Conservation (phyloP, 1,140 invertebrate genomes). For the Uloborus diversus region DNA sequence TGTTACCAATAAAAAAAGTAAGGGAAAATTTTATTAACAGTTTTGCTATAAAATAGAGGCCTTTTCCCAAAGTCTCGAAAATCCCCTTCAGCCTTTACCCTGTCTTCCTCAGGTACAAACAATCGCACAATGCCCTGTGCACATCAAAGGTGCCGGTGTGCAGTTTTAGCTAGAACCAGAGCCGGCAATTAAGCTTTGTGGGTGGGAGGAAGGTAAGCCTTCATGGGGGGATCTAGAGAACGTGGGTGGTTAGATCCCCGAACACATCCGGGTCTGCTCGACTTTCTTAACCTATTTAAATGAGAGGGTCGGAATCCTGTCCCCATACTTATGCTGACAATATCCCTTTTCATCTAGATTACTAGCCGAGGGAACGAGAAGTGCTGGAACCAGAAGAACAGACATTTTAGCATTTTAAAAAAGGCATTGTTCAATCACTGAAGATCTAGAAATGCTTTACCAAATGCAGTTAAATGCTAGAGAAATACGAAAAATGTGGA, state of each 20-base stretch:
- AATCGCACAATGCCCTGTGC: not conserved
- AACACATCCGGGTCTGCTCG: conserved; percentile 1
- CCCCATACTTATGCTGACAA: no score
- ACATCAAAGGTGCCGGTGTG: conserved; percentile 6
- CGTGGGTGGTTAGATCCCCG: conserved; percentile 23
- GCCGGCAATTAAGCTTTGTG: conserved; percentile 10
- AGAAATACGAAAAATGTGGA: no score
- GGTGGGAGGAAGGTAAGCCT: conserved; percentile 3
- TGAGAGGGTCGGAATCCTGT: conserved; percentile 10
- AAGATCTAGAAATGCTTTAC: no score
- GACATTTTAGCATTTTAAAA: no score
- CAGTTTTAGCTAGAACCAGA: no score
- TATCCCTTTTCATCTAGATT: no score
- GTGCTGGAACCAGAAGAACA: no score
- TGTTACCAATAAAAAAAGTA: not conserved
- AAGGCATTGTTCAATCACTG: no score
- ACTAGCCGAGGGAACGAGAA: no score
- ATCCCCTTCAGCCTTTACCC: not conserved
- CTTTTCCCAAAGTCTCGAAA: not conserved
- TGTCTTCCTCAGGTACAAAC: not conserved
- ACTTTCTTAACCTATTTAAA: not conserved
- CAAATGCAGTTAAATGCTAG: no score
- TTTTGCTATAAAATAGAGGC: not conserved
- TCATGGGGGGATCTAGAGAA: not conserved
- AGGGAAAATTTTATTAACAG: conserved; percentile 18